Evolutionary conservation across 2,797 vertebrate species (phyloP), one percentile per base, ranked within the genome.

Genomic region (Helicolenus hilgendorfi): DNA sequence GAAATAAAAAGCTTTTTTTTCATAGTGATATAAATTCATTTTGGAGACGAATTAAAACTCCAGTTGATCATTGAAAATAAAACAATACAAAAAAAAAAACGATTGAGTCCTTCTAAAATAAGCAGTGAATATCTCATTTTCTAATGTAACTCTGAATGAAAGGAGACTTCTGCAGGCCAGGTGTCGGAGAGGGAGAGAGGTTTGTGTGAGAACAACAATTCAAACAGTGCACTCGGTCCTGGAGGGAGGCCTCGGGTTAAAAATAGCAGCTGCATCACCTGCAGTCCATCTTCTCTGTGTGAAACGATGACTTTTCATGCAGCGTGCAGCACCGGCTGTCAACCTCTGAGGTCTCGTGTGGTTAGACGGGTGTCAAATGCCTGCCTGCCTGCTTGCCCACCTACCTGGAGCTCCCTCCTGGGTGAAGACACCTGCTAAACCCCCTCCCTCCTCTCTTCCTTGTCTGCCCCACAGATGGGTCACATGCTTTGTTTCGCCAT

Each of bases 361-460:
- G 92, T 89, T 89, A 90, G 91, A 94, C 22, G 81, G 79, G 92
- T 95, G 94, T 96, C 96, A 94, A 94, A 95, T 55, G 89, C 79
- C 85, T 72, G 86, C 81, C 81, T 72, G 82, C 79, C 77, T 18
- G 38, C 67, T 13, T 7, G 31, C 87, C 85, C 82, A 67, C 88
- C 86, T 78, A 83, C 84, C 77, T 80, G 77, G 72, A 88, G 80
- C 68, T 29, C 80, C 90, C 91, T 55, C 79, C 87, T 45, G 90
- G 55, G 83, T 11, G 59, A 83, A 36, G 18, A 78, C 92, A 94
- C 88, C 88, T 83, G 85, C 90, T 78, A 8, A 22, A 7, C 45
- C 36, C 70, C 53, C 26, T 5, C 27, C 1, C 20, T 14, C 1
- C 20, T 14, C 8, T 4, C 18, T n/a, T 13, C 31, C 27, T 36